A percentile compares a stretch with the other conserved stretches of the same genome.
Evolutionary conservation across 2,797 vertebrate species (phyloP).

Genomic region (Cynopterus sphinx): DNA sequence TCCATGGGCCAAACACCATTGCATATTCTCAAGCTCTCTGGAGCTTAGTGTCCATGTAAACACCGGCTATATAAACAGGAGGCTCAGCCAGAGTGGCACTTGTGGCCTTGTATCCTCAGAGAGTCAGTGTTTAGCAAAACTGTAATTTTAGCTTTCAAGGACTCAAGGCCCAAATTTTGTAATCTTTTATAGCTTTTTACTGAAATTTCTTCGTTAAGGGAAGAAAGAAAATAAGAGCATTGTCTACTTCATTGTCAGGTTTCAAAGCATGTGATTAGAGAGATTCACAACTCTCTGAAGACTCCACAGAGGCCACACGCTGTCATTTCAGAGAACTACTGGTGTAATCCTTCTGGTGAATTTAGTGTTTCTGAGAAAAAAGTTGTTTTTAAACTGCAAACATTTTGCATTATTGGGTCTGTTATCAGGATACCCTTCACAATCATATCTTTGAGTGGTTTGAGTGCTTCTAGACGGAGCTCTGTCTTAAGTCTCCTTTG

Average conservation of each 20-base stretch:
- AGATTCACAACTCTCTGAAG: neutral
- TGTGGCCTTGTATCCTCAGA: neutral
- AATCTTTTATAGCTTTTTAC: slow-evolving; percentile 16
- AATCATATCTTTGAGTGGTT: neutral
- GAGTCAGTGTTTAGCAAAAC: slow-evolving; percentile 10
- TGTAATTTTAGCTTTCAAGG: slow-evolving; percentile 39
- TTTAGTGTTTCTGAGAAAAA: slow-evolving; percentile 41
- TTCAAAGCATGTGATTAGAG: neutral
- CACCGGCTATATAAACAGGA: neutral
- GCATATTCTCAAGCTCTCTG: neutral
- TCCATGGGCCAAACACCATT: neutral
- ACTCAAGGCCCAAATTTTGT: slow-evolving; percentile 12
- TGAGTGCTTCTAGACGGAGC: neutral
- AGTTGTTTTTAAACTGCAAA: slow-evolving; percentile 16
- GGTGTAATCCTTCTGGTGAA: neutral
- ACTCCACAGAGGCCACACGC: neutral
- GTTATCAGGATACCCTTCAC: neutral
- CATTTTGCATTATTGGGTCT: neutral
- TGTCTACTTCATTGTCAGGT: neutral
- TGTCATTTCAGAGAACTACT: neutral
- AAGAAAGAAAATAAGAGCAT: neutral
- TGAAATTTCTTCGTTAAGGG: neutral
- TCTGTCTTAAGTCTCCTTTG: neutral
- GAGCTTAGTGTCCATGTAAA: neutral
- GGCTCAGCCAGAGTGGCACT: neutral